Conservation (phyloP, 2,113 vertebrate species). For the Nothobranchius furzeri region DNA sequence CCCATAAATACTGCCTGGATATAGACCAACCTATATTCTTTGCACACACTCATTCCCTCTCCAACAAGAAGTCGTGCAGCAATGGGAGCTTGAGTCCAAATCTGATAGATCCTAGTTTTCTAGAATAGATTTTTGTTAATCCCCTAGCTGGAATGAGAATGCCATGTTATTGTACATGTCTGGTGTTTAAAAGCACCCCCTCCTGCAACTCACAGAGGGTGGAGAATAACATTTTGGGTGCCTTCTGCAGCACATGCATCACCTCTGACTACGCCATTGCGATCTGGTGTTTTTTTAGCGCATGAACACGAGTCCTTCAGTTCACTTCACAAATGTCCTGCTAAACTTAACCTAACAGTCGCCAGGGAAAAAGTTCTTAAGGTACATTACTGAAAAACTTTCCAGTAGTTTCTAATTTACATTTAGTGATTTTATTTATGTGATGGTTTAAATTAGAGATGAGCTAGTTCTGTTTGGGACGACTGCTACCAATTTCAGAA, state of each 20-base stretch:
- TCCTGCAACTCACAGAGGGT: conserved; percentile 20
- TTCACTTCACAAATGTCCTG: conserved; percentile 36
- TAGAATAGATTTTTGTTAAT: not conserved
- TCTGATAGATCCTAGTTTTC: not conserved
- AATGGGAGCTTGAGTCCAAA: not conserved
- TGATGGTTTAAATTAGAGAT: no score
- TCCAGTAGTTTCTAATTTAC: not conserved
- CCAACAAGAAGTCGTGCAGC: not conserved
- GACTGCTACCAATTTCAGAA: no score
- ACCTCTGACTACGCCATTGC: conserved; percentile 39
- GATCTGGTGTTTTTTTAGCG: conserved; percentile 37
- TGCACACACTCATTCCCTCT: conserved; percentile 10
- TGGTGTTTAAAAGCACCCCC: not conserved
- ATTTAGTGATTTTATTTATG: not conserved
- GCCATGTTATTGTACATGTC: not conserved
- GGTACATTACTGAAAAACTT: not conserved
- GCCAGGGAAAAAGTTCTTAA: conserved; percentile 4
- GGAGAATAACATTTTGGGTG: conserved; percentile 9
- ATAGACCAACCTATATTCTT: conserved; percentile 52
- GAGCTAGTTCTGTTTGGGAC: no score
- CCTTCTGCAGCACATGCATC: conserved; percentile 33
- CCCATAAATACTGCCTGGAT: conserved; percentile 65
- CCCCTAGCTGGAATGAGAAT: not conserved
- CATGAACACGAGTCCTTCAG: conserved; percentile 34
- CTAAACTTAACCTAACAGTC: conserved; percentile 66